phyloP scores from a whole-genome alignment of 2,888 invertebrate species.

The Ceramica pisi region DNA sequence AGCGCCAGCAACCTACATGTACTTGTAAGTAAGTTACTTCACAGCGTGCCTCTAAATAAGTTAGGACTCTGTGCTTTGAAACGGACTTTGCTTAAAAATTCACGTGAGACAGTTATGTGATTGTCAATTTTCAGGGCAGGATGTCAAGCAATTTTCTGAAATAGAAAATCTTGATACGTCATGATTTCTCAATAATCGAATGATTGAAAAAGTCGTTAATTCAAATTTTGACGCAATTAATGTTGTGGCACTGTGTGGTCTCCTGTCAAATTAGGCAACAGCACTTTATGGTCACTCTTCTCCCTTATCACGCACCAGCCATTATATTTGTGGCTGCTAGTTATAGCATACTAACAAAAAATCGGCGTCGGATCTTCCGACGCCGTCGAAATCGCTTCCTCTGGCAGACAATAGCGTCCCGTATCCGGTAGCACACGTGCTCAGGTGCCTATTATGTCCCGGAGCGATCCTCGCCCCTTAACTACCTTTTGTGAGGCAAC shows the following conservation, averaged over 20 bases:
- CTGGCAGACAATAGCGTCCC: constrained; percentile 86
- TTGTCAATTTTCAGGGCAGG: constrained; percentile 1
- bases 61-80: constrained; percentile 16
- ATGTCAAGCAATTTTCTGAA: constrained; percentile 7
- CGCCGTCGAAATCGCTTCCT: constrained; percentile 88
- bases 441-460: constrained; percentile 89
- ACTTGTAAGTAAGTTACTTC: constrained; percentile 33
- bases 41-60: constrained; percentile 33
- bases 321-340: constrained; percentile 67
- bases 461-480: constrained; percentile 75
- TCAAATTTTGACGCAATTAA: constrained; percentile 39
- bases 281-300: constrained; percentile 55
- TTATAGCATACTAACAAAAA: constrained; percentile 75
- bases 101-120: constrained; percentile 7
- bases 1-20: constrained; percentile 39
- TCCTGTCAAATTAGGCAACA: constrained; percentile 42
- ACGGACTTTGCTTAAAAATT: constrained; percentile 10
- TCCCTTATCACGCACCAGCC: constrained; percentile 69
- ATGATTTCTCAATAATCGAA: constrained; percentile 2
- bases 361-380: constrained; percentile 85
- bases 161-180: background rate
- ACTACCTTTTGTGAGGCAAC: constrained; percentile 80
- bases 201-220: background rate
- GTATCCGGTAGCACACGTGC: constrained; percentile 90
- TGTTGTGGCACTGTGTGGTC: constrained; percentile 56